These are phyloP conservation scores for Doris montereyensis DNA, from an alignment of 2,888 invertebrate species.

Conservation along the genomic window DNA sequence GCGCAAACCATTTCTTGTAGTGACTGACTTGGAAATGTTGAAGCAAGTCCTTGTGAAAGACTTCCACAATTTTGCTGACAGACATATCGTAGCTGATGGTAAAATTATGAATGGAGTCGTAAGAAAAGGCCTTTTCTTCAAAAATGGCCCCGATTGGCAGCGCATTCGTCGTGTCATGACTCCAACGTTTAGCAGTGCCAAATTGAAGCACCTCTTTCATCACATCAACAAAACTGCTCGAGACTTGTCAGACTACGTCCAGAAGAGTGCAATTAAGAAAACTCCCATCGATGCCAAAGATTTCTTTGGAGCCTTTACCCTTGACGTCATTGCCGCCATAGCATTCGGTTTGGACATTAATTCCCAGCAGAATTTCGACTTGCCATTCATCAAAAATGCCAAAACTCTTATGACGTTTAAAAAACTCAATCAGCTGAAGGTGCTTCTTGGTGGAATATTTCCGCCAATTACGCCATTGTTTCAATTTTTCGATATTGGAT, in stretches of 20 bases:
- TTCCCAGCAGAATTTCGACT: neutral
- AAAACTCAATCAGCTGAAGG: neutral
- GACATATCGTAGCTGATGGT: neutral
- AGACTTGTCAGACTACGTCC: neutral
- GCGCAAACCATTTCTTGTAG: neutral
- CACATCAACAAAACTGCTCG: neutral
- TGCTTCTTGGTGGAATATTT: neutral
- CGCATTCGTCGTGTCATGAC: slow-evolving; percentile 7
- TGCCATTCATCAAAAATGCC: neutral
- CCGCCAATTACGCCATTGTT: neutral
- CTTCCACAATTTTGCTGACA: neutral
- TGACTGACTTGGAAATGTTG: neutral
- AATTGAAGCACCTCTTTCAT: neutral
- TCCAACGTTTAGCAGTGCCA: slow-evolving; percentile 23
- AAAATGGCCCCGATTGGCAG: neutral
- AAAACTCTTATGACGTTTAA: neutral
- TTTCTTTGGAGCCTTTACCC: slow-evolving; percentile 18
- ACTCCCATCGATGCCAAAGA: neutral
- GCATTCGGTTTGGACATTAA: slow-evolving; percentile 31
- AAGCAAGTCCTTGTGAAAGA: neutral
- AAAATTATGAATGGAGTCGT: neutral
- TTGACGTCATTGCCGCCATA: slow-evolving; percentile 29
- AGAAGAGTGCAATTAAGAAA: neutral
- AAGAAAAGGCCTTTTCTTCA: neutral
- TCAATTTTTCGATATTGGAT: neutral